Evolutionary conservation across 1,140 invertebrate genomes (phyloP).

Genomic region (Ceratitis capitata): DNA sequence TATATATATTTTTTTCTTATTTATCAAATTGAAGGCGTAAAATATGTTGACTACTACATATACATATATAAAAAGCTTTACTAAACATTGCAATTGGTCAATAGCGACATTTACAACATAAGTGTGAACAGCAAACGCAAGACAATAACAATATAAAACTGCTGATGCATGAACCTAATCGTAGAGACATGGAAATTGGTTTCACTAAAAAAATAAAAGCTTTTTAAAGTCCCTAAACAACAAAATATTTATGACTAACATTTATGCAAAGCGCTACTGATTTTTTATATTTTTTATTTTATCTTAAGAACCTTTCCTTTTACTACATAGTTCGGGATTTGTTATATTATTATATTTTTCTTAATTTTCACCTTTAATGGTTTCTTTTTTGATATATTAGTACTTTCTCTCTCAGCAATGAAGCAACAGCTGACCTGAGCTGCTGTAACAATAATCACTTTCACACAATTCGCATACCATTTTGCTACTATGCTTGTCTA

Average conservation of each 20-base stretch:
- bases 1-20: background rate
- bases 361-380: background rate
- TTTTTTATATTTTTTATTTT: background rate
- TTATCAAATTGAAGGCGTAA: constrained; percentile 27
- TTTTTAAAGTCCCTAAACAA: background rate
- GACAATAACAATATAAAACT: constrained; percentile 10
- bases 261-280: constrained; percentile 2
- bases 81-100: no score
- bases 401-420: background rate
- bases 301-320: no score
- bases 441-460: constrained; percentile 1
- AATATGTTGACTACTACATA: constrained; percentile 21
- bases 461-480: constrained; percentile 9
- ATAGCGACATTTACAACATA: background rate
- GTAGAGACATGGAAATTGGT: background rate
- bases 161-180: constrained; percentile 7
- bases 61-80: no score
- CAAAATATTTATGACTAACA: constrained; percentile 31
- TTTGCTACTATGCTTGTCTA: background rate
- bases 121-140: background rate
- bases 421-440: background rate
- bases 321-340: background rate
- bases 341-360: background rate
- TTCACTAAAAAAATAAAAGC: constrained; percentile 4
- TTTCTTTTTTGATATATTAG: background rate